These are phyloP conservation scores for Rutilus rutilus DNA, from an alignment of 2,113 vertebrate genomes.

Conservation along the genomic window DNA sequence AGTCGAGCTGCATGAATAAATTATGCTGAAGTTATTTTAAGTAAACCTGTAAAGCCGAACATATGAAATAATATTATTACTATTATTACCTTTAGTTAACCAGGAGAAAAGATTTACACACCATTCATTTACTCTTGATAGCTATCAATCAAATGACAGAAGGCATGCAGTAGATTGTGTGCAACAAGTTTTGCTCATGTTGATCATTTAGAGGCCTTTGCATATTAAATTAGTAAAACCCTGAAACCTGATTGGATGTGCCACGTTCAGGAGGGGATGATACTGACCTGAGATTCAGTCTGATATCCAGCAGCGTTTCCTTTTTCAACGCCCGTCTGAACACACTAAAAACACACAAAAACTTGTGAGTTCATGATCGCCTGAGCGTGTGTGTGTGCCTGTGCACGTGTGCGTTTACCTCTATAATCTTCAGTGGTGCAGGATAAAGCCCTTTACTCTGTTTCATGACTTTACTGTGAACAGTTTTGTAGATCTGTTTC, in stretches of 20 bases:
- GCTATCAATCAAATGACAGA: no score
- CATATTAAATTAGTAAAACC: neutral
- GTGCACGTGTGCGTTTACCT: slow-evolving; percentile 69
- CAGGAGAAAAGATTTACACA: no score
- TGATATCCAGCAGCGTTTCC: slow-evolving; percentile 80
- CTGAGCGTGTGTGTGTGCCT: neutral
- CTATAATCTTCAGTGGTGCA: slow-evolving; percentile 86
- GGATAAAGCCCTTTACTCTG: slow-evolving; percentile 90
- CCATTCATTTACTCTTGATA: no score
- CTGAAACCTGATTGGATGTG: no score
- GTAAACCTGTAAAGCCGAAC: no score
- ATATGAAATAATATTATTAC: no score
- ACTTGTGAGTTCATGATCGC: neutral
- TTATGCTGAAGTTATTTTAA: neutral
- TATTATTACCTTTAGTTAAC: no score
- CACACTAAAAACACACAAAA: slow-evolving; percentile 69
- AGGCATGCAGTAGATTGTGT: no score
- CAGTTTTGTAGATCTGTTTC: slow-evolving; percentile 84
- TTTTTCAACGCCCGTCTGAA: slow-evolving; percentile 83
- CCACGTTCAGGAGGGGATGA: neutral
- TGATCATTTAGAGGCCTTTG: no score
- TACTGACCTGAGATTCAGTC: slow-evolving; percentile 79
- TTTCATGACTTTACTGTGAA: slow-evolving; percentile 81
- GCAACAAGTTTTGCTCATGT: no score
- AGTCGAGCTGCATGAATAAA: neutral